Percentiles rank a stretch among this genome's conserved stretches.
Evolutionary conservation across 2,797 vertebrate species (phyloP).

Genomic region (Psittacula echo): DNA sequence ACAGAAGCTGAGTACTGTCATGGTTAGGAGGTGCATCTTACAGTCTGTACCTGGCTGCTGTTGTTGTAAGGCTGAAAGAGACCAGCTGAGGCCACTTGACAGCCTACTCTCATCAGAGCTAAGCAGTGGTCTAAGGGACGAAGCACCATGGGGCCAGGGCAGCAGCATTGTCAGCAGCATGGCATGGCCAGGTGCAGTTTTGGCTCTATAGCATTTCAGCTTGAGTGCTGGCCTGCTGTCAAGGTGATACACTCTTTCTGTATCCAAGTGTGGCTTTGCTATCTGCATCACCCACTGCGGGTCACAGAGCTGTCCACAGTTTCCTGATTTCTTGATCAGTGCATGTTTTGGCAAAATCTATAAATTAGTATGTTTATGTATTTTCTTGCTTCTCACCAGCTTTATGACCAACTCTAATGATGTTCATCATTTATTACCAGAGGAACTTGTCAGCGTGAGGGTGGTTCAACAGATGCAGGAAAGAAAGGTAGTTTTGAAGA

Average conservation of each 20-base stretch:
- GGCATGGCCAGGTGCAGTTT: accelerated
- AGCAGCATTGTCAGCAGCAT: accelerated
- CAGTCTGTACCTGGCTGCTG: neutral
- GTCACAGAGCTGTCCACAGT: neutral
- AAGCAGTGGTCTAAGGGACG: neutral
- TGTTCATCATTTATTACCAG: neutral
- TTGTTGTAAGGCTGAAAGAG: neutral
- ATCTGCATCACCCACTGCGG: neutral
- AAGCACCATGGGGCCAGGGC: accelerated
- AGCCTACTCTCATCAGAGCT: neutral
- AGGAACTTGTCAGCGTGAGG: neutral
- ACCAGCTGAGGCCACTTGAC: neutral
- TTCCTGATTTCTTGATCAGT: neutral
- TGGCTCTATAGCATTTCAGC: neutral
- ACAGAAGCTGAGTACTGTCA: accelerated
- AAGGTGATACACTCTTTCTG: accelerated
- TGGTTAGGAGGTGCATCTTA: neutral
- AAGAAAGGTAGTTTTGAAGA: neutral
- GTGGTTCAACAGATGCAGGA: neutral
- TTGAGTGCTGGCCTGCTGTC: accelerated
- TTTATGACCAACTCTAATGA: neutral
- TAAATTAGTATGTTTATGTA: neutral
- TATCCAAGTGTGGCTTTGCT: neutral
- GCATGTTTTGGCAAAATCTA: neutral
- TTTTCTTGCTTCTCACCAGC: neutral